Evolutionary conservation across 2,888 invertebrate genomes (phyloP).

Genomic region (Adela reaumurella): DNA sequence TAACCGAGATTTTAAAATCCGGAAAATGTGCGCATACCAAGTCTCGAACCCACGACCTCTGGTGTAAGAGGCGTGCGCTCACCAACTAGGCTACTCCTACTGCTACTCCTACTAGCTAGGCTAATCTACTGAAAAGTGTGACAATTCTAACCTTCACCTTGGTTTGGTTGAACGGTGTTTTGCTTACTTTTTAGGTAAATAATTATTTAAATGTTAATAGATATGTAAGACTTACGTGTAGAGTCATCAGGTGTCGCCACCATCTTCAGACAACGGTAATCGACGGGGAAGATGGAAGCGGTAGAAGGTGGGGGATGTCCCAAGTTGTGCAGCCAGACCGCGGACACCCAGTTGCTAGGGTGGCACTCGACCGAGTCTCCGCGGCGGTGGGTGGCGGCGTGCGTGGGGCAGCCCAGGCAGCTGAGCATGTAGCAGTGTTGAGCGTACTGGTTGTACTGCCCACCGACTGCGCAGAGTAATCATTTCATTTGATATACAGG

Average conservation of each 20-base stretch:
- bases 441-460: slow-evolving; percentile 5
- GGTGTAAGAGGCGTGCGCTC: too few relatives aligned
- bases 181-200: too few relatives aligned
- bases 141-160: too few relatives aligned
- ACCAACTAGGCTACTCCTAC: too few relatives aligned
- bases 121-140: too few relatives aligned
- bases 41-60: too few relatives aligned
- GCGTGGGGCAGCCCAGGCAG: slow-evolving; percentile 36
- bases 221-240: slow-evolving; percentile 34
- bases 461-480: neutral
- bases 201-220: slow-evolving; percentile 1
- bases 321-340: slow-evolving; percentile 40
- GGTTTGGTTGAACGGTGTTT: too few relatives aligned
- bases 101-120: too few relatives aligned
- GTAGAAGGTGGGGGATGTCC: slow-evolving; percentile 37
- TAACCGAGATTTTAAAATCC: too few relatives aligned
- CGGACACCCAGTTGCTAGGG: slow-evolving; percentile 38
- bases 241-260: slow-evolving; percentile 46
- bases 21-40: too few relatives aligned
- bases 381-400: slow-evolving; percentile 20
- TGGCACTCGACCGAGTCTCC: slow-evolving; percentile 29
- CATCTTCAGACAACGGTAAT: slow-evolving; percentile 44
- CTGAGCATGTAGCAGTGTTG: slow-evolving; percentile 31
- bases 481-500: too few relatives aligned
- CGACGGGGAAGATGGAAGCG: slow-evolving; percentile 34